Percentiles rank a stretch among this genome's conserved stretches.
Conservation (phyloP, 2,797 vertebrate species). For the Xiphophorus birchmanni region DNA sequence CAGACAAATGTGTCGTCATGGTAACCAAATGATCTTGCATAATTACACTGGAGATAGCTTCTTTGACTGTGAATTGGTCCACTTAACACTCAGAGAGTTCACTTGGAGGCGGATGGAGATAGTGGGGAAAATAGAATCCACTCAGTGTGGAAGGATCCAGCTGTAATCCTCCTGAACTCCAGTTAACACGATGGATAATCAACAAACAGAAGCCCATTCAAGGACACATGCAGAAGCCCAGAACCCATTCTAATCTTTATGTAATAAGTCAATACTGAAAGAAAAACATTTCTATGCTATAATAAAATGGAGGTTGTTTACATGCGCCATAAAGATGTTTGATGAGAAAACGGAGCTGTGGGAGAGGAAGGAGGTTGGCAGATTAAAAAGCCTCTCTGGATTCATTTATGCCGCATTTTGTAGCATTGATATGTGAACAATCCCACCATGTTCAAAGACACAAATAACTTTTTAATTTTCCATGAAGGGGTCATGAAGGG, state of each 20-base stretch:
- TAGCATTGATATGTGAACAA: background rate
- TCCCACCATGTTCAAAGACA: background rate
- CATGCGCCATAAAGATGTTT: background rate
- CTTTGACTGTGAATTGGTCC: conserved; percentile 16
- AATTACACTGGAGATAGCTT: conserved; percentile 28
- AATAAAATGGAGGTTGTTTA: background rate
- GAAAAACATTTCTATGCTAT: background rate
- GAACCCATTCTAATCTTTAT: background rate
- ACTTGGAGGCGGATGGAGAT: background rate
- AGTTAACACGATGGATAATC: conserved; percentile 1
- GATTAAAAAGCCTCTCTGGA: background rate
- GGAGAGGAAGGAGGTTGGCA: background rate
- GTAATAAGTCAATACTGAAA: background rate
- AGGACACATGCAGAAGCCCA: background rate
- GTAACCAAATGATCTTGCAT: conserved; percentile 33
- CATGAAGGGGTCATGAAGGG: too few relatives aligned
- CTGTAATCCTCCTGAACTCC: conserved; percentile 5
- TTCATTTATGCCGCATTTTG: background rate
- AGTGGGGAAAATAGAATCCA: background rate
- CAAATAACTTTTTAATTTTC: background rate
- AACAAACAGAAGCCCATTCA: background rate
- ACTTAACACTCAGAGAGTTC: conserved; percentile 10
- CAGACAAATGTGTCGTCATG: conserved; percentile 31
- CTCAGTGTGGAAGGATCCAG: conserved; percentile 10
- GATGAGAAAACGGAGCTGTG: background rate